Conservation (phyloP, 2,888 invertebrate genomes). For the Marronus borbonicus region DNA sequence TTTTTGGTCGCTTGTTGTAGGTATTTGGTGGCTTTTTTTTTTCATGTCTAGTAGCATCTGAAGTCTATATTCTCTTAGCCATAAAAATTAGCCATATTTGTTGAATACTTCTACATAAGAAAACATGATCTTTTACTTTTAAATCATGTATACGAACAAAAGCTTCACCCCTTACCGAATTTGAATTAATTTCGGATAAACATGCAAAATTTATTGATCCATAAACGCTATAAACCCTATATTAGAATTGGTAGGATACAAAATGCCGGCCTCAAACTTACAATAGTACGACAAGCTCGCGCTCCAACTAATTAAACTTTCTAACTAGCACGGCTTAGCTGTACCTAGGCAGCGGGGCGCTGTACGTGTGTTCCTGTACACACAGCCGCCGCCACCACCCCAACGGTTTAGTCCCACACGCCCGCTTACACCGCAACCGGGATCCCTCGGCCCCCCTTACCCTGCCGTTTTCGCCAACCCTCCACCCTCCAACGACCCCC, state of each 20-base stretch:
- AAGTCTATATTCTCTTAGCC: too few species aligned
- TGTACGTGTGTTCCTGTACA: constrained; percentile 56
- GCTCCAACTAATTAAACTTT: constrained; percentile 71
- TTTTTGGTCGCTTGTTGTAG: too few species aligned
- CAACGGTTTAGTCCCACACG: constrained; percentile 49
- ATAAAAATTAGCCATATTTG: too few species aligned
- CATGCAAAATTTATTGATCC: constrained; percentile 49
- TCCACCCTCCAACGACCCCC: constrained; percentile 58
- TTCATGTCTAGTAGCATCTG: too few species aligned
- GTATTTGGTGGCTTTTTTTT: too few species aligned
- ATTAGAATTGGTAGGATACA: constrained; percentile 54
- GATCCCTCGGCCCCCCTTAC: constrained; percentile 49
- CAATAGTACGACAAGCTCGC: constrained; percentile 68
- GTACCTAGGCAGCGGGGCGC: constrained; percentile 61
- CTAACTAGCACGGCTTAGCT: constrained; percentile 70
- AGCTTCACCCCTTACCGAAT: not conserved
- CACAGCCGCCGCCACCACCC: constrained; percentile 39
- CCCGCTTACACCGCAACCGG: constrained; percentile 51
- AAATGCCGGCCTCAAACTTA: constrained; percentile 64
- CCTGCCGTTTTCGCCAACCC: constrained; percentile 52
- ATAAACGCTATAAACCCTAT: constrained; percentile 53
- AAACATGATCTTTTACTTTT: not conserved
- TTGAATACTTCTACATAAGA: too few species aligned
- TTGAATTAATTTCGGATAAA: constrained; percentile 47
- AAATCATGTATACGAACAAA: not conserved